Base-by-base conservation (phyloP, 2,888 invertebrate genomes). In the Microplitis deprimator region DNA sequence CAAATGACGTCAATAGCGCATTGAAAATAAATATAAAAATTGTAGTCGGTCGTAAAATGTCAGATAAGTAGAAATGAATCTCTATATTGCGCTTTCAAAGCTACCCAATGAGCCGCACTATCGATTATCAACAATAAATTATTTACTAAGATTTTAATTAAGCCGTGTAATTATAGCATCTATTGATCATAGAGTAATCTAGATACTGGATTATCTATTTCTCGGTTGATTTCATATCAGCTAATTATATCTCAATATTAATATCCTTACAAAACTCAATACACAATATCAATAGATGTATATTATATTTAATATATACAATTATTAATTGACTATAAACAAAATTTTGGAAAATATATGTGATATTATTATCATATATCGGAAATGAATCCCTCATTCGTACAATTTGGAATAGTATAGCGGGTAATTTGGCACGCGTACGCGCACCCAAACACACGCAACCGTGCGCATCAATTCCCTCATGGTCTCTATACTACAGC, bases 371-470 rank as follows among this genome's bases (percentile, higher is more conserved):
- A 72, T 72, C 60, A 50, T 50, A 50, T 50, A 72, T 72, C 62
- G 62, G 71, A 72, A 72, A 60, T 72, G 71, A 72, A 62, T 72
- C 71, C 71, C 39, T 72, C 16, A 72, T 72, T 72, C 40, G 70
- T 70, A 60, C 61, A 67, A 38, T 10, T 13, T 38, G 62, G 62
- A 72, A 72, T 72, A 29, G 65, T 59, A 72, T 72, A 41, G 65
- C 73, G 50, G 73, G 65, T 50, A 73, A 73, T 73, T 73, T 67
- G 65, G 73, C 59, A 67, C 29, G 65, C 41, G 67, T 17, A 67
- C 17, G 71, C 71, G 39, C 62, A 20, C 10, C 1, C 39, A 41
- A 39, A 68, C 40, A 68, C 40, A 67, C 38, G 50, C 50, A 50
- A 5, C 50, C 10, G 50, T 50, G 50, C 50, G 50, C 50, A 50